A percentile compares a stretch with the other conserved stretches of the same genome.
Evolutionary conservation across 2,797 vertebrate genomes (phyloP).

Genomic region (Macrochelys suwanniensis): DNA sequence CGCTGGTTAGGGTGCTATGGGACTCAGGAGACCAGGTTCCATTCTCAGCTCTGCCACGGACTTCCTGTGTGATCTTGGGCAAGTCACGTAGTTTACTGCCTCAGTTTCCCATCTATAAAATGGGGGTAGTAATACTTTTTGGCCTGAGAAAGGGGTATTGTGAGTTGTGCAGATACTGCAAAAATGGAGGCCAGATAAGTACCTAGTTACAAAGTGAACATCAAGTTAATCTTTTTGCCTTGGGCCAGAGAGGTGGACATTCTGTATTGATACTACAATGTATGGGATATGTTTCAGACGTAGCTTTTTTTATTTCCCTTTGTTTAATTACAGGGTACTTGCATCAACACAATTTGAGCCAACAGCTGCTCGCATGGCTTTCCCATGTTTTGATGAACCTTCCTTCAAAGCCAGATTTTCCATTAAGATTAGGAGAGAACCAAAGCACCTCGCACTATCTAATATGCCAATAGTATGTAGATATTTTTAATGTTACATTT

Average conservation of each 20-base stretch:
- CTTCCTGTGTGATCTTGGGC: not conserved
- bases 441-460: slow-evolving; percentile 87
- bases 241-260: rapidly evolving
- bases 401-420: slow-evolving; percentile 93
- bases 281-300: not conserved
- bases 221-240: not conserved
- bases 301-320: not conserved
- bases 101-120: not conserved
- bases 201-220: not conserved
- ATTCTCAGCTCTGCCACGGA: not conserved
- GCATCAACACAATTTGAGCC: slow-evolving; percentile 94
- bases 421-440: slow-evolving; percentile 86
- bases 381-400: slow-evolving; percentile 95
- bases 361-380: slow-evolving; percentile 90
- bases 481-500: rapidly evolving
- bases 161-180: not conserved
- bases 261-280: not conserved
- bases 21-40: not conserved
- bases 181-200: not conserved
- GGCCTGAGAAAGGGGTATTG: not conserved
- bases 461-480: slow-evolving; percentile 91
- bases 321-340: slow-evolving; percentile 80
- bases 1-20: not conserved
- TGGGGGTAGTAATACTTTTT: not conserved
- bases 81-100: no score